Evolutionary conservation across 2,797 vertebrate species (phyloP).

Genomic region (Staurois parvus): DNA sequence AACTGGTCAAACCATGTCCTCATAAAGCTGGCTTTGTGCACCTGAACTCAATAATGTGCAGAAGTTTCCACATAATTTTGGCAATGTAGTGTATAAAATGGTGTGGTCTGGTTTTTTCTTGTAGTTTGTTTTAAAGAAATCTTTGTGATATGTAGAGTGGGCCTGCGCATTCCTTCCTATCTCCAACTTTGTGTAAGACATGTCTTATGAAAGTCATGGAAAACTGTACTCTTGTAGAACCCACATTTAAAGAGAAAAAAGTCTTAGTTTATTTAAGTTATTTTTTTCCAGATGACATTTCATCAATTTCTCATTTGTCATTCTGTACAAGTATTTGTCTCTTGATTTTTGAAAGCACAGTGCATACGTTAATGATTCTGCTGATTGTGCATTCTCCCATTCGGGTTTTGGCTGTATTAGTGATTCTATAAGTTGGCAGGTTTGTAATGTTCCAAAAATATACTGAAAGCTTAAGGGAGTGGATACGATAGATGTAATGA

Average conservation of each 20-base stretch:
- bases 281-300: not conserved
- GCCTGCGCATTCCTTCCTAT: no score
- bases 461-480: slow-evolving; percentile 1
- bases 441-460: slow-evolving; percentile 23
- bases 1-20: no score
- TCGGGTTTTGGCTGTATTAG: slow-evolving; percentile 11
- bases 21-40: no score
- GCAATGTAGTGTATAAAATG: no score
- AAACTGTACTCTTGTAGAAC: no score
- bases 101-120: not conserved
- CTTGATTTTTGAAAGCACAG: not conserved
- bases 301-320: slow-evolving; percentile 4
- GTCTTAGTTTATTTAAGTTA: not conserved
- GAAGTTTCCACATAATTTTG: no score
- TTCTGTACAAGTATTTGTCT: slow-evolving; percentile 25
- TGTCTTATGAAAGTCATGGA: no score
- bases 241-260: not conserved
- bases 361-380: slow-evolving; percentile 34
- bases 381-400: slow-evolving; percentile 33
- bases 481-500: slow-evolving; percentile 8
- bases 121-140: not conserved
- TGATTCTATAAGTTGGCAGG: not conserved
- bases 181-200: no score
- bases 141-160: not conserved
- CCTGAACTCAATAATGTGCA: no score